These are phyloP conservation scores for Anthophora plumipes DNA, from an alignment of 2,888 invertebrate genomes.

Conservation along the genomic window DNA sequence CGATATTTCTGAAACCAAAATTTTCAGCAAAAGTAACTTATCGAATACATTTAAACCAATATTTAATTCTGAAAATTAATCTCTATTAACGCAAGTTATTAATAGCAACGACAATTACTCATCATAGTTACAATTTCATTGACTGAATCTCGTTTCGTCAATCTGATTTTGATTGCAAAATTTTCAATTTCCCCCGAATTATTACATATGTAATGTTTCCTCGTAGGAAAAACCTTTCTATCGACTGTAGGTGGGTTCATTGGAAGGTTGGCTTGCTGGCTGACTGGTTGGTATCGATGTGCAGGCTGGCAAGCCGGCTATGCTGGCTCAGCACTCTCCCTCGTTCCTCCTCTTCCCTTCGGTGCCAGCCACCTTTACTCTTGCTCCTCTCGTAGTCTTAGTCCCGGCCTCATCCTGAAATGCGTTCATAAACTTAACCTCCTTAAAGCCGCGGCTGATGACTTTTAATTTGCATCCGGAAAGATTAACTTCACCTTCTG, in stretches of 20 bases:
- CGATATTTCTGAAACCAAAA: too few relatives aligned
- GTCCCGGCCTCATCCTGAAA: slow-evolving; percentile 76
- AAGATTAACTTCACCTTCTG: slow-evolving; percentile 34
- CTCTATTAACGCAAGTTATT: neutral
- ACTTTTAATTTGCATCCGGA: slow-evolving; percentile 63
- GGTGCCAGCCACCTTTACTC: slow-evolving; percentile 68
- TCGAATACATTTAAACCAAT: too few relatives aligned
- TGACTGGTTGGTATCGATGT: slow-evolving; percentile 84
- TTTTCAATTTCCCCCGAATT: slow-evolving; percentile 48
- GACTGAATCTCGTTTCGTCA: too few relatives aligned
- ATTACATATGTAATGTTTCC: slow-evolving; percentile 45
- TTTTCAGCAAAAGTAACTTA: too few relatives aligned
- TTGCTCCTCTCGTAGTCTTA: slow-evolving; percentile 69
- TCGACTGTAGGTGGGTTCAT: slow-evolving; percentile 72
- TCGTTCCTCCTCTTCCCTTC: slow-evolving; percentile 76
- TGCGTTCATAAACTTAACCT: slow-evolving; percentile 77
- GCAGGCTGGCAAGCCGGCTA: slow-evolving; percentile 81
- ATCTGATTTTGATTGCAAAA: slow-evolving; percentile 10
- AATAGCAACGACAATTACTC: neutral
- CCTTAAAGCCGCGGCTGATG: slow-evolving; percentile 53
- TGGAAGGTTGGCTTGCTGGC: slow-evolving; percentile 80
- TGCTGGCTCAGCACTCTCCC: slow-evolving; percentile 84
- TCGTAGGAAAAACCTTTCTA: slow-evolving; percentile 60
- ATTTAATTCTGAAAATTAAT: too few relatives aligned
- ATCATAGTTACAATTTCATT: too few relatives aligned